These are phyloP conservation scores for Lepisosteus osseus DNA, from an alignment of 2,113 vertebrate species.

Conservation along the genomic window DNA sequence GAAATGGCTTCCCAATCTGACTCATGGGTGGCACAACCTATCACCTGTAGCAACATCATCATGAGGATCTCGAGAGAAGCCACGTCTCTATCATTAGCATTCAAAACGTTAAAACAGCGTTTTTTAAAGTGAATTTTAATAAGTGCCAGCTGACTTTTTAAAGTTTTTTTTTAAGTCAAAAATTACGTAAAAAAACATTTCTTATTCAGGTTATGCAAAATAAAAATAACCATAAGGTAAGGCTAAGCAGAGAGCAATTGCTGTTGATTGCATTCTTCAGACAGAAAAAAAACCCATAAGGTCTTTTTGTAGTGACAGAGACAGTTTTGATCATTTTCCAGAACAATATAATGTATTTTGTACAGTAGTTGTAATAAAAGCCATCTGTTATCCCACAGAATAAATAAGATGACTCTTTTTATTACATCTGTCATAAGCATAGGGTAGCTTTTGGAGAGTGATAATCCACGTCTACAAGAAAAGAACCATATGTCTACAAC, in stretches of 20 bases:
- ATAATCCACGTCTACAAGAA: background rate
- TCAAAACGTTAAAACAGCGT: too few relatives aligned
- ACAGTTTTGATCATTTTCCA: constrained; percentile 9
- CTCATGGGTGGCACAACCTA: too few relatives aligned
- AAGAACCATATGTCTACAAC: background rate
- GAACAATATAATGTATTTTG: constrained; percentile 5
- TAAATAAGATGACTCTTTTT: constrained; percentile 6
- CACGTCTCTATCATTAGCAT: too few relatives aligned
- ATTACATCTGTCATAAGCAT: constrained; percentile 8
- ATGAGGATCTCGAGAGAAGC: too few relatives aligned
- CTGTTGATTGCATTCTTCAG: too few relatives aligned
- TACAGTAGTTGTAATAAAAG: constrained; percentile 11
- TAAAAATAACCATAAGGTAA: too few relatives aligned
- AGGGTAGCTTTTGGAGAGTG: background rate
- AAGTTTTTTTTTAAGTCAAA: background rate
- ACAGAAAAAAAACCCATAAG: too few relatives aligned
- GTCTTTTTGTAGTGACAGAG: background rate
- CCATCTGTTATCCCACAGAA: constrained; percentile 11
- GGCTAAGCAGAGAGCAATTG: too few relatives aligned
- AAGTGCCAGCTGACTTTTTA: background rate
- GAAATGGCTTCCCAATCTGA: too few relatives aligned
- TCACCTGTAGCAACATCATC: too few relatives aligned
- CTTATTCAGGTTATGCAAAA: background rate
- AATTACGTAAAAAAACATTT: background rate
- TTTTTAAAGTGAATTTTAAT: constrained; percentile 1